Conservation (phyloP, 2,888 invertebrate genomes). For the Dynastes grantii region DNA sequence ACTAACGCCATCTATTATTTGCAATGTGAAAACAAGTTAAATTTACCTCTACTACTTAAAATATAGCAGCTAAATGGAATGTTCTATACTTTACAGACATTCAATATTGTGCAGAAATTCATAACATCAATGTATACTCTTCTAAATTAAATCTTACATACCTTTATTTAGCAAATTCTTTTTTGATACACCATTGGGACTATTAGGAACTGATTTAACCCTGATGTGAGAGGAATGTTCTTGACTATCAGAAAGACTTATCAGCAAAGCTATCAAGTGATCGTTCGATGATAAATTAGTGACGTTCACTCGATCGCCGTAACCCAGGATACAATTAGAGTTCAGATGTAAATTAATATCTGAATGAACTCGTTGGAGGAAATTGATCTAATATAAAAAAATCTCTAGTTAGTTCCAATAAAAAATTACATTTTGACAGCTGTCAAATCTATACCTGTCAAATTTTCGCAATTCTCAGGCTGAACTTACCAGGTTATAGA, state of each 20-base stretch:
- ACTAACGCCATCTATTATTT: too few species aligned
- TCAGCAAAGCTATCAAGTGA: constrained; percentile 49
- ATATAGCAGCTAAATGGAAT: too few species aligned
- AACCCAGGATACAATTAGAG: constrained; percentile 22
- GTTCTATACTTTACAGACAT: too few species aligned
- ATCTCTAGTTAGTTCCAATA: background rate
- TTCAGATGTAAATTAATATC: constrained; percentile 43
- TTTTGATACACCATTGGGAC: constrained; percentile 57
- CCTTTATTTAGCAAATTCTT: constrained; percentile 62
- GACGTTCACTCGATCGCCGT: constrained; percentile 32
- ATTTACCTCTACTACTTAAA: too few species aligned
- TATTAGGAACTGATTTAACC: constrained; percentile 48
- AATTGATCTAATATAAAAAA: constrained; percentile 59
- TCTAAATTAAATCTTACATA: constrained; percentile 42
- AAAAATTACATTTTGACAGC: background rate
- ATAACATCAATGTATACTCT: too few species aligned
- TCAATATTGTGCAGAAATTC: too few species aligned
- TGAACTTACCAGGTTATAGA: constrained; percentile 75
- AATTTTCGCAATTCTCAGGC: too few species aligned
- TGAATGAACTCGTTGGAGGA: constrained; percentile 71
- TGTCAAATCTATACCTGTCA: background rate
- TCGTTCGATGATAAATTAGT: constrained; percentile 46
- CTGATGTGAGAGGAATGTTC: constrained; percentile 32
- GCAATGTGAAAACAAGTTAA: too few species aligned
- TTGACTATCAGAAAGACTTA: constrained; percentile 49